Evolutionary conservation across 2,888 invertebrate species (phyloP).

Genomic region (Cephonodes hylas): DNA sequence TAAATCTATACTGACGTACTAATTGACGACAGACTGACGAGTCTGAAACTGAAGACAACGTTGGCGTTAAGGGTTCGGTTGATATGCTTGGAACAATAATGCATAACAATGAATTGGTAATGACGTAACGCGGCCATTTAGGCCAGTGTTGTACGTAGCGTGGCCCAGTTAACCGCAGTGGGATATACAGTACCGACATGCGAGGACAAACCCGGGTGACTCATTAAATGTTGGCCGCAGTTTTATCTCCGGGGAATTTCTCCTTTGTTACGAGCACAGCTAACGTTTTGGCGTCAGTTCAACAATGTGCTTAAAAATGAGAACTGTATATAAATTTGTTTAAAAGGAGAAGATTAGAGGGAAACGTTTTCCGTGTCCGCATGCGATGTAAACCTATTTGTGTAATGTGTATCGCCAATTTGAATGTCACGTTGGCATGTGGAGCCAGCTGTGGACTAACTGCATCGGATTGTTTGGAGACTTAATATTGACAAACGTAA

Average conservation of each 20-base stretch:
- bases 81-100: not conserved
- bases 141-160: slow-evolving; percentile 21
- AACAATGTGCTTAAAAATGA: slow-evolving; percentile 40
- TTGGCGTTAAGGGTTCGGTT: not conserved
- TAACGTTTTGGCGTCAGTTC: slow-evolving; percentile 54
- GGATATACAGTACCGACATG: slow-evolving; percentile 19
- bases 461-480: not conserved
- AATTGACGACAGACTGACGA: not conserved
- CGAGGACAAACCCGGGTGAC: slow-evolving; percentile 41
- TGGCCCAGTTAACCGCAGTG: slow-evolving; percentile 20
- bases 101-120: not conserved
- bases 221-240: slow-evolving; percentile 46
- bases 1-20: not conserved
- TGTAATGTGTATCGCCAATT: not conserved
- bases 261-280: slow-evolving; percentile 47
- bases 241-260: slow-evolving; percentile 50
- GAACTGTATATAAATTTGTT: slow-evolving; percentile 28
- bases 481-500: not conserved
- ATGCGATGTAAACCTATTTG: not conserved
- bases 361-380: slow-evolving; percentile 4
- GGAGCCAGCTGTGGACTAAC: not conserved
- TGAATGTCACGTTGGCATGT: not conserved
- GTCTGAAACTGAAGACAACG: not conserved
- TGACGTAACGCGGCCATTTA: slow-evolving; percentile 19
- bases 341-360: slow-evolving; percentile 24